A percentile compares a stretch with the other conserved stretches of the same genome.
These are phyloP conservation scores for Drosophila pandora DNA, from an alignment of 1,140 invertebrate species.

Conservation along the genomic window DNA sequence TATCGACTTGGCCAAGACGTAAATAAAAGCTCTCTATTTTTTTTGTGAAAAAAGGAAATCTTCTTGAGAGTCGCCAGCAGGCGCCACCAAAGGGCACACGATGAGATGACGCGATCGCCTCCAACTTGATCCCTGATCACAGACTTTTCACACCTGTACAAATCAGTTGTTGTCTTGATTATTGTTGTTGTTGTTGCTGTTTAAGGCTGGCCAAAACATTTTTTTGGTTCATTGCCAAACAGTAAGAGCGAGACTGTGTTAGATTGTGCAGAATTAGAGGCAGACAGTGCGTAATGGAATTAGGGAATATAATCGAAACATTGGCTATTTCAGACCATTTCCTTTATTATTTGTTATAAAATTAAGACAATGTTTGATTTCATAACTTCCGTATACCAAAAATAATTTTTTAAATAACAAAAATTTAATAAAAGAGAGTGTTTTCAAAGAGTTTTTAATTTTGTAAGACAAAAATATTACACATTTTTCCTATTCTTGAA, in stretches of 20 bases:
- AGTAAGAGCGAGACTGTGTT: constrained; percentile 20
- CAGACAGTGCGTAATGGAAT: constrained; percentile 2
- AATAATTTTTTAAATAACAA: neutral
- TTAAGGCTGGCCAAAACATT: constrained; percentile 28
- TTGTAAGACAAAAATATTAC: too few relatives aligned
- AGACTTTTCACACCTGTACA: constrained; percentile 77
- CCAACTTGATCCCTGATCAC: constrained; percentile 52
- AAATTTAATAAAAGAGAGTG: neutral
- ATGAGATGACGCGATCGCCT: constrained; percentile 26
- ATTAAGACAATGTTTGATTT: constrained; percentile 9
- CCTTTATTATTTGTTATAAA: constrained; percentile 5
- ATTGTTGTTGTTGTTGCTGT: constrained; percentile 23
- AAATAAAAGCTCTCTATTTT: constrained; percentile 20
- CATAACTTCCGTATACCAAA: neutral
- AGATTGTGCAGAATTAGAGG: constrained; percentile 21
- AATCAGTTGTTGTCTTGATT: constrained; percentile 60
- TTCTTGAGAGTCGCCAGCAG: constrained; percentile 33
- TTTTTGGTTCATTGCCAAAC: constrained; percentile 79
- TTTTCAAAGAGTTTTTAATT: neutral
- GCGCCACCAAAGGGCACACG: constrained; percentile 48
- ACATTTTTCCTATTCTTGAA: neutral
- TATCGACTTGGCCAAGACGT: constrained; percentile 14
- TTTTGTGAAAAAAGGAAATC: neutral
- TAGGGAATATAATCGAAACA: neutral
- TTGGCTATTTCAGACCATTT: constrained; percentile 2